Conservation (phyloP, 1,140 invertebrate genomes). For the Drosophila lini region DNA sequence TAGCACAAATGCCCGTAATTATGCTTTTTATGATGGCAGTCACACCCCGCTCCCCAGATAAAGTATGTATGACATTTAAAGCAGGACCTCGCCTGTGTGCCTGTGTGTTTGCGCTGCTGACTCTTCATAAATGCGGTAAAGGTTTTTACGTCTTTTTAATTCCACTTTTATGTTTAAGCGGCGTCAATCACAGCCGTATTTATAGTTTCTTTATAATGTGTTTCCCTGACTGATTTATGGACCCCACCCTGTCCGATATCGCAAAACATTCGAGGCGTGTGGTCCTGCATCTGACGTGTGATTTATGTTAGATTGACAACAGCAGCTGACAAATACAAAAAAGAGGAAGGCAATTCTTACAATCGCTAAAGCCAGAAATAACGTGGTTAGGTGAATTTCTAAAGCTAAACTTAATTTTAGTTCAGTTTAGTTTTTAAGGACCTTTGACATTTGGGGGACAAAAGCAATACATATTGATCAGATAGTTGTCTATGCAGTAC, state of each 20-base stretch:
- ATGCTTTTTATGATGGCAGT: constrained; percentile 53
- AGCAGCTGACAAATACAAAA: constrained; percentile 4
- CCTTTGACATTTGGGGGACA: not conserved
- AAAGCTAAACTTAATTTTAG: not conserved
- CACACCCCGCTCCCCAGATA: constrained; percentile 13
- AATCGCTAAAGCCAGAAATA: not conserved
- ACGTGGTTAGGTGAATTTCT: not conserved
- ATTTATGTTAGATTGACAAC: constrained; percentile 38
- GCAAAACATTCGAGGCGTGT: constrained; percentile 3
- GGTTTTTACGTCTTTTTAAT: constrained; percentile 42
- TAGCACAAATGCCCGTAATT: constrained; percentile 56
- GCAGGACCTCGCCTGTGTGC: constrained; percentile 27
- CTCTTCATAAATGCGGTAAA: constrained; percentile 28
- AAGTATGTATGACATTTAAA: constrained; percentile 19
- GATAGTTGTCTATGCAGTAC: constrained; percentile 23
- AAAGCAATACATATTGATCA: constrained; percentile 34
- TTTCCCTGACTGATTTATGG: constrained; percentile 40
- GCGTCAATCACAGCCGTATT: constrained; percentile 40
- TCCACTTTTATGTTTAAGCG: constrained; percentile 39
- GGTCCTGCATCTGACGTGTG: constrained; percentile 24
- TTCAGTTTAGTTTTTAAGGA: not conserved
- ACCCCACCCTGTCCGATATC: constrained; percentile 5
- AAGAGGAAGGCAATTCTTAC: not conserved
- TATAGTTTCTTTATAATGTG: constrained; percentile 45
- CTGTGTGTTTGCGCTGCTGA: constrained; percentile 18